Evolutionary conservation across 2,797 vertebrate genomes (phyloP), one percentile per base, ranked within the genome.

Genomic region (Sebastiscus tertius): DNA sequence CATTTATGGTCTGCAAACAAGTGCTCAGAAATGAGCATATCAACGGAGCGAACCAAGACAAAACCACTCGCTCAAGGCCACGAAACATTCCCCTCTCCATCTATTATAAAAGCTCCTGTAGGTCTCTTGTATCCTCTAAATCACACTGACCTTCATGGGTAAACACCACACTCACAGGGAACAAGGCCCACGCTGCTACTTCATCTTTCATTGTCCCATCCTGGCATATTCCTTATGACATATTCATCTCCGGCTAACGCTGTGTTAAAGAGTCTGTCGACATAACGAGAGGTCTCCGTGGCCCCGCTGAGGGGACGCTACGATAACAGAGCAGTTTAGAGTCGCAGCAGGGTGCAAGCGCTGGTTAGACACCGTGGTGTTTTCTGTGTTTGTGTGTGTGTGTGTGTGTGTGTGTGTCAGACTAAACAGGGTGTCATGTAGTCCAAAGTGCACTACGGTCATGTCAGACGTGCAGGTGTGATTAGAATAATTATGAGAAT

Each of bases 221-320:
- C 63, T 69, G 56, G 67, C 39, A 78, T 79, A 80, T 81, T 72
- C 20, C 60, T 79, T 22, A 56, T 77, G 80, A 89, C 81, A 72
- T 68, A 80, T 87, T 89, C 65, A 86, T 84, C 80, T 75, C 55
- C 33, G 11, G 67, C 75, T 84, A 80, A 87, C 77, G 75, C 68
- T 55, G 75, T 62, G 73, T 66, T 86, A 55, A 82, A 67, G 60
- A 84, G 55, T n/a, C 67, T 77, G 81, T 76, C 72, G 29, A 75
- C 52, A 49, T 76, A 70, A 85, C 14, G 55, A 64, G 63, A 73
- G 75, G 72, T 36, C 86, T 79, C 34, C 4, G 72, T 33, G 70
- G 75, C 79, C 76, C 76, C 33, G 83, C 76, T 49, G 77, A 64
- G 80, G 80, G 16, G 11, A 82, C 46, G 75, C 72, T 64, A 22